phyloP scores from a whole-genome alignment of 2,797 vertebrate species.

The Cossypha caffra region DNA sequence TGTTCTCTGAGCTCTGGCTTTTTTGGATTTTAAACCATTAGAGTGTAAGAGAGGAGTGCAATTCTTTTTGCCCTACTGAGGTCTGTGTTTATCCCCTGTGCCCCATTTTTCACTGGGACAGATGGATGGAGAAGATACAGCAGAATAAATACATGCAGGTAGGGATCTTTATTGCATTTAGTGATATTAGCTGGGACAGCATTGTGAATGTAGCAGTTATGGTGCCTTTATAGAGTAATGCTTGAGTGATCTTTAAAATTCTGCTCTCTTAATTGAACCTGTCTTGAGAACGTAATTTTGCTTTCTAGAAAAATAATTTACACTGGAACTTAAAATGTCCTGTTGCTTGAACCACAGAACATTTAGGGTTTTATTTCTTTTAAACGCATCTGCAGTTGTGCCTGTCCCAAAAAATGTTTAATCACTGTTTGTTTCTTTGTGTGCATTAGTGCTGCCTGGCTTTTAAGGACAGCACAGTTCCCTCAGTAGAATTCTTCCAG shows the following conservation, averaged over 20 bases:
- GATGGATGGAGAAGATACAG: background rate
- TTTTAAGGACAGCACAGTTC: background rate
- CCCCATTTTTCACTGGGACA: background rate
- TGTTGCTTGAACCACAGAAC: background rate
- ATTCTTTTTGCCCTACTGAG: background rate
- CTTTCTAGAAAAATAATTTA: constrained; percentile 12
- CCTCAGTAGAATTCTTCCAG: background rate
- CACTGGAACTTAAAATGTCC: background rate
- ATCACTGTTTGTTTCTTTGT: background rate
- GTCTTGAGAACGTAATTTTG: background rate
- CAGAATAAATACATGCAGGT: background rate
- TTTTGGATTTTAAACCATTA: background rate
- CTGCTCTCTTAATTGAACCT: background rate
- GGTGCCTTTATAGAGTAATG: background rate
- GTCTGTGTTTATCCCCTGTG: background rate
- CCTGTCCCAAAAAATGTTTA: background rate
- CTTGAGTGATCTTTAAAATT: background rate
- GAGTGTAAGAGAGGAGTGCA: background rate
- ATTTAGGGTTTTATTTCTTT: background rate
- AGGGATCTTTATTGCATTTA: background rate
- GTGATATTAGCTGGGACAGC: background rate
- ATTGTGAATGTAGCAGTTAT: background rate
- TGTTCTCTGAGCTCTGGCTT: background rate
- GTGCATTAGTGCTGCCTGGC: constrained; percentile 13
- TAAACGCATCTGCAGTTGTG: background rate